Conservation (phyloP, 2,113 vertebrate species). For the zebrafish (Danio rerio) region DNA sequence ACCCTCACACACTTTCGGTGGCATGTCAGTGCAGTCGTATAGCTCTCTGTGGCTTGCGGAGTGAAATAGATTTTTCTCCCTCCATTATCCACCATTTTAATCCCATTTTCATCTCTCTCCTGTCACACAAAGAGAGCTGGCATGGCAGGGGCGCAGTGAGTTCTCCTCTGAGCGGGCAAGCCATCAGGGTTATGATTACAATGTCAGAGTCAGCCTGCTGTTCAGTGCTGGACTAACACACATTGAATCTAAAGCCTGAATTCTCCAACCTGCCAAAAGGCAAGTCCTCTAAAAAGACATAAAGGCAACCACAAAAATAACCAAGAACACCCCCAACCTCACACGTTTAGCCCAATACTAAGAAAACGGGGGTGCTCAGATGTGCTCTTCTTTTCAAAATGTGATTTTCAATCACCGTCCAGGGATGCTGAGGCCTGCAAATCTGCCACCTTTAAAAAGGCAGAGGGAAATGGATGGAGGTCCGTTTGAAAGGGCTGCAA, state of each 20-base stretch:
- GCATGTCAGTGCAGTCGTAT: constrained; percentile 26
- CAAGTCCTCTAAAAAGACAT: constrained; percentile 44
- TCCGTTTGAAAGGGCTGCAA: constrained; percentile 41
- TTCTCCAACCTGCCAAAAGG: constrained; percentile 51
- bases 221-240: constrained; percentile 63
- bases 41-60: constrained; percentile 39
- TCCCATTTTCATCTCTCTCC: constrained; percentile 66
- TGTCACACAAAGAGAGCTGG: constrained; percentile 67
- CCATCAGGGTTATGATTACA: constrained; percentile 73
- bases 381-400: constrained; percentile 57
- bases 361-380: constrained; percentile 68
- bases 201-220: constrained; percentile 65
- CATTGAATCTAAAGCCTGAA: constrained; percentile 65
- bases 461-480: constrained; percentile 43
- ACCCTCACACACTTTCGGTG: constrained; percentile 24
- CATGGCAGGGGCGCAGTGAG: constrained; percentile 70
- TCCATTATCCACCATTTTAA: constrained; percentile 68
- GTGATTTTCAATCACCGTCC: constrained; percentile 45
- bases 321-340: constrained; percentile 46
- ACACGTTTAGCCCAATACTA: constrained; percentile 67
- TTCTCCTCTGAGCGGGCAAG: constrained; percentile 69
- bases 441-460: constrained; percentile 60
- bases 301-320: constrained; percentile 73
- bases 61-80: constrained; percentile 64
- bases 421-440: constrained; percentile 77